Base-by-base conservation (phyloP, 2,113 vertebrate species). In the Pavo muticus region DNA sequence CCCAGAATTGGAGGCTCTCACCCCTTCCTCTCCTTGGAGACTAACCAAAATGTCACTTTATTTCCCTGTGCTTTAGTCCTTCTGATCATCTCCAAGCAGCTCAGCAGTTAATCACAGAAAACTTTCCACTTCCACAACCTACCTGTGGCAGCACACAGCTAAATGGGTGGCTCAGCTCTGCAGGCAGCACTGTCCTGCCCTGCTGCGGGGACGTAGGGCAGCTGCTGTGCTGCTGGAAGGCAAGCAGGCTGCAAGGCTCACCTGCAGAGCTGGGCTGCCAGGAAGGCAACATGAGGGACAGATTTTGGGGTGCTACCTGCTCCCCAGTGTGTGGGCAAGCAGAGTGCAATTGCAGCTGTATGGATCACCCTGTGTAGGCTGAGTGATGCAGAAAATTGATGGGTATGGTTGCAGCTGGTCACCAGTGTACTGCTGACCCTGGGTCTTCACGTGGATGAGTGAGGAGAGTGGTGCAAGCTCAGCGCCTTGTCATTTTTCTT, bases 61-160 rank as follows among this genome's bases (percentile, higher is more conserved):
- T 84, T 82, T 72, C 47, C n/a, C 45, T 85, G 72, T 59, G 96
- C 70, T 93, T 73, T 78, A 59, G 92, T 95, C 90, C 57, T 57
- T 88, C 69, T 78, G 93, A 88, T 88, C 86, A 86, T 88, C 95
- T 69, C 86, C 84, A 84, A 88, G 88, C 61, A 88, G 87, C 84
- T 97, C 78, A 80, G 94, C 92, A 94, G 92, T 96, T 95, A 94
- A 81, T 65, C 91, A 87, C 68, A 50, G 68, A 88, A 96, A 96
- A 93, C 91, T 93, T 96, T 93, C 96, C 83, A 69, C 86, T 90
- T 81, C 94, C 92, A 63, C 68, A 86, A 90, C 78, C 80, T 93
- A 85, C 91, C 85, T 95, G 78, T 74, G 80, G 32, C 92, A 91
- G 77, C 52, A 75, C 32, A 14, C n/a, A 72, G 71, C 93, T 96